Conservation (phyloP, 2,797 vertebrate genomes). For the Anabas testudineus region DNA sequence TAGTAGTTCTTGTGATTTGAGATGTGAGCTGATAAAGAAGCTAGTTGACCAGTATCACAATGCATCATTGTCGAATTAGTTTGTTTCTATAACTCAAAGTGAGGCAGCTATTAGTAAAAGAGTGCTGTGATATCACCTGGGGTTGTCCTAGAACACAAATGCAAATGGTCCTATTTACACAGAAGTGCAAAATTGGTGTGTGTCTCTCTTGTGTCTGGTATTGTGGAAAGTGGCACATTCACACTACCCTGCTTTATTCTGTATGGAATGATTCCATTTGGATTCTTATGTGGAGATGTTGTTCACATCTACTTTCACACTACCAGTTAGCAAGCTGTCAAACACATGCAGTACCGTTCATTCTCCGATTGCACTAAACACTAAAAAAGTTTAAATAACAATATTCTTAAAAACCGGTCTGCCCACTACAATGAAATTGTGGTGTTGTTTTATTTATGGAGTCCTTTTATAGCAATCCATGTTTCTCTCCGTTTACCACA, state of each 20-base stretch:
- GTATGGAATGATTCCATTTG: conserved; percentile 36
- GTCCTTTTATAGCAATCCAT: conserved; percentile 2
- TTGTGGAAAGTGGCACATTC: conserved; percentile 23
- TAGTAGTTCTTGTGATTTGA: neutral
- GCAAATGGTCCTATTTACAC: neutral
- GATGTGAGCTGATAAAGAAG: neutral
- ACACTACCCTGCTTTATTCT: conserved; percentile 26
- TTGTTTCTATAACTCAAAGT: neutral
- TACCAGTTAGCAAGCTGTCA: conserved; percentile 58
- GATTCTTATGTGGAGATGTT: conserved; percentile 33
- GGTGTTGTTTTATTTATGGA: conserved; percentile 1
- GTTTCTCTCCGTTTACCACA: neutral
- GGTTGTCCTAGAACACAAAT: too few relatives aligned
- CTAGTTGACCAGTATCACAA: neutral
- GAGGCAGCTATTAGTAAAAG: neutral
- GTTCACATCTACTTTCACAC: conserved; percentile 36
- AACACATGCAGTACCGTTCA: conserved; percentile 17
- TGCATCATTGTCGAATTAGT: neutral
- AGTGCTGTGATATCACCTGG: neutral
- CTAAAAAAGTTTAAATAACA: neutral
- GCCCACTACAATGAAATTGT: neutral
- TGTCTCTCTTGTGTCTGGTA: neutral
- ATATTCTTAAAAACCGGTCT: conserved; percentile 8
- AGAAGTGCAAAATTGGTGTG: neutral
- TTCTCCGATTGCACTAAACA: conserved; percentile 2